phyloP scores from a whole-genome alignment of 2,797 vertebrate genomes.

The Parauchenoglanis ngamensis region DNA sequence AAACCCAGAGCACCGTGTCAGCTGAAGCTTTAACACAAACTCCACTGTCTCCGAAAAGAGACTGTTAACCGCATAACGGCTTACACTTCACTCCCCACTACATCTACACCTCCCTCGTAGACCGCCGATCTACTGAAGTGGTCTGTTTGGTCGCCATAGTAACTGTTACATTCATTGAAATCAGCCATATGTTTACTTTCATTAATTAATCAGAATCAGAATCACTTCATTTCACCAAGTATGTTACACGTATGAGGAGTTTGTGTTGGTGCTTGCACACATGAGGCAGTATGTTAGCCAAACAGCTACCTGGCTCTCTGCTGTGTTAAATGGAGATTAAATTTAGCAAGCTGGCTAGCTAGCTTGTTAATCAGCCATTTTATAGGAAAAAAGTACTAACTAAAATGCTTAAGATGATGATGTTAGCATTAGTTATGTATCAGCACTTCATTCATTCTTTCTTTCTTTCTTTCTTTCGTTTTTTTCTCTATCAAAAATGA shows the following conservation, averaged over 20 bases:
- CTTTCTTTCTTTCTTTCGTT: neutral
- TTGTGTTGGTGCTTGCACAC: too few species aligned
- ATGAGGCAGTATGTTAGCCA: neutral
- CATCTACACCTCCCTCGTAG: neutral
- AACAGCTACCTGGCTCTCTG: neutral
- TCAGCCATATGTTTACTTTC: neutral
- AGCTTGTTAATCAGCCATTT: neutral
- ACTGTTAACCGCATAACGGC: neutral
- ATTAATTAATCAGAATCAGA: too few species aligned
- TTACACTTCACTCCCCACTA: neutral
- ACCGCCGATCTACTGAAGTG: neutral
- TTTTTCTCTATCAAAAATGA: neutral
- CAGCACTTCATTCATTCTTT: neutral
- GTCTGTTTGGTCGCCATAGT: neutral
- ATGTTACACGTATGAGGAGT: too few species aligned
- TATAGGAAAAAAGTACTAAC: neutral
- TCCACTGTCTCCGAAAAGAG: neutral
- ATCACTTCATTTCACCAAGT: too few species aligned
- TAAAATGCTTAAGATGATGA: neutral
- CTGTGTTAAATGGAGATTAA: neutral
- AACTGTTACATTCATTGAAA: neutral
- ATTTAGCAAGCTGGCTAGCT: neutral
- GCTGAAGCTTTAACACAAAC: slow-evolving; percentile 6
- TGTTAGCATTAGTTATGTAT: neutral
- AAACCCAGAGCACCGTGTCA: neutral